These are phyloP conservation scores for Drosophila conformis DNA, from an alignment of 2,888 invertebrate species.

Conservation along the genomic window DNA sequence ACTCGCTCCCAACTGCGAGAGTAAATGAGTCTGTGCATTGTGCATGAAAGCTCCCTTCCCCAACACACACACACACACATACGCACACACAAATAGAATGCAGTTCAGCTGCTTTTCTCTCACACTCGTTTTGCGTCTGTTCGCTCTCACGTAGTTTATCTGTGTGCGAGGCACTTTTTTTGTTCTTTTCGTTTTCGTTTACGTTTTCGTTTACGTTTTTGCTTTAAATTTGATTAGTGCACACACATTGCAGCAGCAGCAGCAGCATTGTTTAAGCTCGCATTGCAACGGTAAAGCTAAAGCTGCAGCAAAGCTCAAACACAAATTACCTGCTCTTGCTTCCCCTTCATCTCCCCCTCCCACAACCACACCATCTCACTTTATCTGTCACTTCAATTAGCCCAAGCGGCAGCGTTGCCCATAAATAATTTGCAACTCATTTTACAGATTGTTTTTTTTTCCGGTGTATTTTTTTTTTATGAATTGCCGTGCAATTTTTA, in stretches of 20 bases:
- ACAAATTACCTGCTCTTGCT: background rate
- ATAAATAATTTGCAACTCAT: conserved; percentile 81
- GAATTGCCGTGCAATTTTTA: conserved; percentile 81
- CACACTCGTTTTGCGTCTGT: conserved; percentile 8
- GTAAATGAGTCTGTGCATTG: conserved; percentile 11
- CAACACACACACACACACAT: background rate
- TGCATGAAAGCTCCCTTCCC: conserved; percentile 13
- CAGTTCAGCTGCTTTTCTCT: conserved; percentile 28
- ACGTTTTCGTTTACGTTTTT: conserved; percentile 28
- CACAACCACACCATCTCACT: background rate
- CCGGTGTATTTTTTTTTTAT: conserved; percentile 45
- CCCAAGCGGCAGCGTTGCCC: conserved; percentile 7
- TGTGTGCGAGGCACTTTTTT: conserved; percentile 35
- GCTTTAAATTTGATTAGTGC: conserved; percentile 72
- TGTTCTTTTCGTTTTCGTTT: conserved; percentile 31
- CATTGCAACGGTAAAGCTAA: conserved; percentile 33
- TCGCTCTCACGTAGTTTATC: conserved; percentile 38
- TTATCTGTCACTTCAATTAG: conserved; percentile 17
- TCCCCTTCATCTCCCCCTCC: background rate
- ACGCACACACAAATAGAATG: conserved; percentile 16
- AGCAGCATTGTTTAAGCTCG: conserved; percentile 46
- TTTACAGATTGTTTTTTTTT: conserved; percentile 71
- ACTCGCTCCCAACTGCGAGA: conserved; percentile 16
- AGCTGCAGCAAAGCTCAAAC: conserved; percentile 14
- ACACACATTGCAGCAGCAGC: conserved; percentile 10